Evolutionary conservation across 2,888 invertebrate genomes (phyloP).

Genomic region (Cryptocheilus praepositus): DNA sequence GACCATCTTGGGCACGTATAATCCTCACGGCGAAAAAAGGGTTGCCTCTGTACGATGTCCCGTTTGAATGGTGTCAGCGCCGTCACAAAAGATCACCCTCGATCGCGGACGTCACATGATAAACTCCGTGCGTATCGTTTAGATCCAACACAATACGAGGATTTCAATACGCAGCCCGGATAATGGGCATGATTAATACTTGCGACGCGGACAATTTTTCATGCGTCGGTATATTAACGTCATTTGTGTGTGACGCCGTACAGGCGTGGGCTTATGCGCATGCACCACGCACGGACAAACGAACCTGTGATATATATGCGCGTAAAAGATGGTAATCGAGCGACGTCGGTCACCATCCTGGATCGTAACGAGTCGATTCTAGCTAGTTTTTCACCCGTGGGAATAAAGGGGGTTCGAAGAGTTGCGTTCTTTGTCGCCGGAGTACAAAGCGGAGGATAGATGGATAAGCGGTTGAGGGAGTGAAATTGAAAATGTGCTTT

Average conservation of each 20-base stretch:
- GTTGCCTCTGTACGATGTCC: background rate
- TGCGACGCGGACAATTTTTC: too few relatives aligned
- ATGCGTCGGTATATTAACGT: background rate
- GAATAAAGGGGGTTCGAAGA: conserved; percentile 28
- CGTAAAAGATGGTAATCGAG: conserved; percentile 43
- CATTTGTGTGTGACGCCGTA: background rate
- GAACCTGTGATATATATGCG: conserved; percentile 1
- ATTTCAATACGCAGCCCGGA: too few relatives aligned
- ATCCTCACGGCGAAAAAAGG: conserved; percentile 29
- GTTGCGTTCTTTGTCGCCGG: background rate
- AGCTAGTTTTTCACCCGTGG: conserved; percentile 43
- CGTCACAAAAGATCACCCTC: too few relatives aligned
- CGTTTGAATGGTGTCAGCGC: too few relatives aligned
- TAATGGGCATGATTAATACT: too few relatives aligned
- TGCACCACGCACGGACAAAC: background rate
- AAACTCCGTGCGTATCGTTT: too few relatives aligned
- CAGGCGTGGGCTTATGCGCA: conserved; percentile 17
- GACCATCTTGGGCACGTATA: conserved; percentile 60
- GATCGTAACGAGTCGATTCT: conserved; percentile 41
- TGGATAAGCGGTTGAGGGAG: too few relatives aligned
- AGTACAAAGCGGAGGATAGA: conserved; percentile 24
- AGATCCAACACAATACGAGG: too few relatives aligned
- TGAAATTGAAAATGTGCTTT: too few relatives aligned
- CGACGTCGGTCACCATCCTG: conserved; percentile 28
- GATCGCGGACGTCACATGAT: too few relatives aligned